Percentiles rank a stretch among this genome's conserved stretches.
Conservation (phyloP, 2,113 vertebrate genomes). For the Clarias batrachus region DNA sequence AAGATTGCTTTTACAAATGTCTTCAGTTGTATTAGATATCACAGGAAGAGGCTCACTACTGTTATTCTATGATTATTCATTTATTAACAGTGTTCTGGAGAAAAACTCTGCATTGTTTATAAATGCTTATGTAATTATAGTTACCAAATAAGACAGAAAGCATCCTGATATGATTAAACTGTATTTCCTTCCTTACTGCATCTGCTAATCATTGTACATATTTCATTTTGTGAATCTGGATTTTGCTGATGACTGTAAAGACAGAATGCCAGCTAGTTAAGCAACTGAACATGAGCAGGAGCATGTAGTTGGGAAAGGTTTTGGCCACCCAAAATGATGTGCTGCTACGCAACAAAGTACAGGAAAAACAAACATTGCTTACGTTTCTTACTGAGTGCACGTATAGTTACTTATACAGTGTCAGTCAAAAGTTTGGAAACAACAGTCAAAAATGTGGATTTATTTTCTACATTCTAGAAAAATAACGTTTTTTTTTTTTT, state of each 20-base stretch:
- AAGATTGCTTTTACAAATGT: neutral
- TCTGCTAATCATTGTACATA: neutral
- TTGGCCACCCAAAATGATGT: neutral
- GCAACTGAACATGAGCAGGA: slow-evolving; percentile 10
- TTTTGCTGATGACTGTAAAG: neutral
- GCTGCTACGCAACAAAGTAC: neutral
- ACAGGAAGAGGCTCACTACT: neutral
- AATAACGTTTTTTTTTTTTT: no score
- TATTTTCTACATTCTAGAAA: no score
- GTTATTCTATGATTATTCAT: neutral
- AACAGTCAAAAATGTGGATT: no score
- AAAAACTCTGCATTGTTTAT: neutral
- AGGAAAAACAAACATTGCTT: neutral
- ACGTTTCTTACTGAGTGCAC: neutral
- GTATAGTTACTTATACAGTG: neutral
- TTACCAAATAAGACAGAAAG: neutral
- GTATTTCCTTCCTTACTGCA: neutral
- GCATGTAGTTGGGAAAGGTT: neutral
- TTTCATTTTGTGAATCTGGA: neutral
- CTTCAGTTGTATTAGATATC: neutral
- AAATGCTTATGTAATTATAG: neutral
- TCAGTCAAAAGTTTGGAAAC: no score
- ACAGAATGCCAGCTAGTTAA: neutral
- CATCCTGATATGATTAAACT: neutral
- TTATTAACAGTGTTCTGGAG: neutral